Evolutionary conservation across 2,113 vertebrate genomes (phyloP).

Genomic region (Podilymbus podiceps): DNA sequence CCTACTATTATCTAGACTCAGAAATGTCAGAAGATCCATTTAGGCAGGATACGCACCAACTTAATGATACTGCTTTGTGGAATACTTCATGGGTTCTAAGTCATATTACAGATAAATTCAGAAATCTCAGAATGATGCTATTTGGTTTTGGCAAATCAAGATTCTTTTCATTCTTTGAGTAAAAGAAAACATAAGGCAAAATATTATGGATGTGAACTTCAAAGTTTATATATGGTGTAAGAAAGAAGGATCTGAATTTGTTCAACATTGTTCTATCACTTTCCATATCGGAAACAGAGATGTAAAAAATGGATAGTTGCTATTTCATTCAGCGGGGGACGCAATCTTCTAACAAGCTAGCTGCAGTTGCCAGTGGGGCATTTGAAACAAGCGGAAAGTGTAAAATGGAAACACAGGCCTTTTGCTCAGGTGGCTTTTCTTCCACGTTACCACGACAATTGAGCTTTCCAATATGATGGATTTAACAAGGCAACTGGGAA

Average conservation of each 20-base stretch:
- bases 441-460: not conserved
- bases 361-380: not conserved
- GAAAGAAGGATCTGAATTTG: not conserved
- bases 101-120: not conserved
- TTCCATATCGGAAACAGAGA: not conserved
- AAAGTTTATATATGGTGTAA: not conserved
- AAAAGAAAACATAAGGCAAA: not conserved
- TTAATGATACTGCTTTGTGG: not conserved
- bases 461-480: not conserved
- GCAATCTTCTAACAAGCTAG: not conserved
- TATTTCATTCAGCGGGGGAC: not conserved
- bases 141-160: not conserved
- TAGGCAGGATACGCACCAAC: not conserved
- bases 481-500: constrained; percentile 37
- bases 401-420: not conserved
- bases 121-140: not conserved
- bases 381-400: not conserved
- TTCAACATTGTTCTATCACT: not conserved
- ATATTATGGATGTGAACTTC: not conserved
- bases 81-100: not conserved
- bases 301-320: not conserved
- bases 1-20: not conserved
- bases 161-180: not conserved
- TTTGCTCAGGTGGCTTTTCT: not conserved
- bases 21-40: not conserved